These are phyloP conservation scores for Hofmannophila pseudospretella DNA, from an alignment of 2,888 invertebrate species.

Conservation along the genomic window DNA sequence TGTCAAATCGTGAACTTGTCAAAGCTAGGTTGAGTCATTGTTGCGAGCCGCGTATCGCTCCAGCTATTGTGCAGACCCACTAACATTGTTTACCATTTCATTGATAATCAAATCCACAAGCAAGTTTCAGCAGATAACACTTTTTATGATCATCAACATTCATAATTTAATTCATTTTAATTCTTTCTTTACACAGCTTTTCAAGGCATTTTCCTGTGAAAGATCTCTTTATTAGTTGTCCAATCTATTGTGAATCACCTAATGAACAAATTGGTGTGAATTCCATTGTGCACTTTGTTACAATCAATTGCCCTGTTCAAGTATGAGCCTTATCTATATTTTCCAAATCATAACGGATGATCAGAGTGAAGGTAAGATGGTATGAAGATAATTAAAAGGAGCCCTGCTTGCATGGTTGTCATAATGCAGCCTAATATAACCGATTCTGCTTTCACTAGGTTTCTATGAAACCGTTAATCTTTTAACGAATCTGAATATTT, in stretches of 20 bases:
- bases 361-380: too few species aligned
- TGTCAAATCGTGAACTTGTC: conserved; percentile 75
- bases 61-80: conserved; percentile 36
- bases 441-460: too few species aligned
- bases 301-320: too few species aligned
- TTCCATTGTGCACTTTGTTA: neutral
- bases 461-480: too few species aligned
- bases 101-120: too few species aligned
- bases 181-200: neutral
- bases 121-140: conserved; percentile 4
- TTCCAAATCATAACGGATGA: too few species aligned
- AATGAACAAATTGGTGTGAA: conserved; percentile 14
- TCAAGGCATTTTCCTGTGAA: conserved; percentile 9
- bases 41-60: conserved; percentile 48
- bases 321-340: too few species aligned
- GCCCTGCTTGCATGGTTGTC: too few species aligned
- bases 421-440: too few species aligned
- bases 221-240: conserved; percentile 19
- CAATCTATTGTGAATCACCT: conserved; percentile 20
- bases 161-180: conserved; percentile 6
- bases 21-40: conserved; percentile 76
- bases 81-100: conserved; percentile 38
- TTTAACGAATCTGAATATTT: too few species aligned
- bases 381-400: too few species aligned
- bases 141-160: neutral